These are phyloP conservation scores for Baccha elongata DNA, from an alignment of 2,888 invertebrate species.

Conservation along the genomic window DNA sequence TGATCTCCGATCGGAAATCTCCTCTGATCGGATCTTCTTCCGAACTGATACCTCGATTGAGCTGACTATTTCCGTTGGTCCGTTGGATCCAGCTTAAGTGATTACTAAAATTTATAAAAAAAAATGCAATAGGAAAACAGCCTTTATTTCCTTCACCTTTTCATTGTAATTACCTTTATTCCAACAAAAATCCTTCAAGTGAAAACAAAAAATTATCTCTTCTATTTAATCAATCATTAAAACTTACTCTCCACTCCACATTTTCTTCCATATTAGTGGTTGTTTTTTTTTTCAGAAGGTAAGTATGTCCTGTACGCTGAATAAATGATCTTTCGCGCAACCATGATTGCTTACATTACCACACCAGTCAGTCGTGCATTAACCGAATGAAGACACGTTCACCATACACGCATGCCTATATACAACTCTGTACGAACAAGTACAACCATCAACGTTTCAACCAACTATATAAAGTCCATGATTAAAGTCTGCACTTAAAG, in stretches of 20 bases:
- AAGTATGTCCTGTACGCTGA: slow-evolving; percentile 32
- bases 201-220: background rate
- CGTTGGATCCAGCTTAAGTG: no score
- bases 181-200: background rate
- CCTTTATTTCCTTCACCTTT: no score
- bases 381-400: slow-evolving; percentile 44
- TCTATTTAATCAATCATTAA: slow-evolving; percentile 11
- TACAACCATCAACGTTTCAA: slow-evolving; percentile 1
- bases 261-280: slow-evolving; percentile 42
- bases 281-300: background rate
- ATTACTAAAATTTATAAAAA: no score
- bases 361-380: slow-evolving; percentile 19
- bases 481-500: slow-evolving; percentile 71
- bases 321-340: slow-evolving; percentile 65
- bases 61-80: no score
- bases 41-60: no score
- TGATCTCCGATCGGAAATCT: no score
- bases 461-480: slow-evolving; percentile 46
- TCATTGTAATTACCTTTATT: no score
- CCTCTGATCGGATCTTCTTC: no score
- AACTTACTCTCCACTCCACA: slow-evolving; percentile 25
- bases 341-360: slow-evolving; percentile 43
- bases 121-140: no score
- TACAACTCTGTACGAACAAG: slow-evolving; percentile 4
- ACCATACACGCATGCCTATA: slow-evolving; percentile 1